Conservation (phyloP, 92 coral and sea anemone species). For the Porites lobata region DNA sequence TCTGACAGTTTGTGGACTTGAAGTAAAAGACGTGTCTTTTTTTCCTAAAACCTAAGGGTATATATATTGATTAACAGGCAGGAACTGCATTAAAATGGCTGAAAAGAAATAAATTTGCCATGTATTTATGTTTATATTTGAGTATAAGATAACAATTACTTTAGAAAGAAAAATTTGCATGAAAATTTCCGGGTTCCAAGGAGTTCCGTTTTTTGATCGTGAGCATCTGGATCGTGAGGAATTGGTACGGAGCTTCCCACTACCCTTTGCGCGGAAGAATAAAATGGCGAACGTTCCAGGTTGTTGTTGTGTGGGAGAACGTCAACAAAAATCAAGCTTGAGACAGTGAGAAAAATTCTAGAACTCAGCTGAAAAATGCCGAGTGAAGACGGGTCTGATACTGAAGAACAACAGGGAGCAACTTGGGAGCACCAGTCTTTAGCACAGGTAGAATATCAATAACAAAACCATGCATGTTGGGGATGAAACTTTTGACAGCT, state of each 20-base stretch:
- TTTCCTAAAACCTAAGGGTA: background rate
- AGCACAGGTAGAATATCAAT: constrained; percentile 73
- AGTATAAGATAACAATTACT: background rate
- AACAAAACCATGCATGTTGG: no score
- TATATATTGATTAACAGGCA: background rate
- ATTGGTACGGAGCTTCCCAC: constrained; percentile 12
- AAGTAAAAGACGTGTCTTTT: background rate
- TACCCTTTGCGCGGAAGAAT: constrained; percentile 23
- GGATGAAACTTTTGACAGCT: no score
- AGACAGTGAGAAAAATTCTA: constrained; percentile 14
- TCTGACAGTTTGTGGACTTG: background rate
- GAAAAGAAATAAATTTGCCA: background rate
- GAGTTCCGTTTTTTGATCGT: background rate
- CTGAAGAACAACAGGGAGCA: constrained; percentile 63
- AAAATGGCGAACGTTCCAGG: constrained; percentile 75
- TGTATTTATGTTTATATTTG: background rate
- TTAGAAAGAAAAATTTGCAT: constrained; percentile 13
- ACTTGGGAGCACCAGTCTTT: constrained; percentile 97
- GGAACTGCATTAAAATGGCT: background rate
- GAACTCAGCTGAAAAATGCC: constrained; percentile 27
- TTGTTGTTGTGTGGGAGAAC: constrained; percentile 53
- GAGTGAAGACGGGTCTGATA: constrained; percentile 38
- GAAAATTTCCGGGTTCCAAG: constrained; percentile 14
- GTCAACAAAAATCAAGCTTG: constrained; percentile 24
- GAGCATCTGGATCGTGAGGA: background rate